Evolutionary conservation across 2,797 vertebrate species (phyloP), one percentile per base, ranked within the genome.

Genomic region (Chromobotia macracanthus): DNA sequence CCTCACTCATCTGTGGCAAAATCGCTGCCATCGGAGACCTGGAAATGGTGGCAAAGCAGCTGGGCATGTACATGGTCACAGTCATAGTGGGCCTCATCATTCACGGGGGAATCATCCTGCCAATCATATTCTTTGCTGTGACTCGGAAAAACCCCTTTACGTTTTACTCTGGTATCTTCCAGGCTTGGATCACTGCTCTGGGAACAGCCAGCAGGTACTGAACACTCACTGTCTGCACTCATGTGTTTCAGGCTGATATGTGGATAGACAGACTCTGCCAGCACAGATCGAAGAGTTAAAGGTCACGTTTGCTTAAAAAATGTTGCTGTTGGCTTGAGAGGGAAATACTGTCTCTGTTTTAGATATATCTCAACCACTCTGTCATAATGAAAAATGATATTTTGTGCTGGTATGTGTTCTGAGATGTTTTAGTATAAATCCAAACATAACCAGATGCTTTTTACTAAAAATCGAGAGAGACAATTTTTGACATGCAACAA

Each of bases 131-230:
- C 87, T 95, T 96, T 9, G 77, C 60, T 0, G 89, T 92, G 84
- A 95, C 95, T 66, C 89, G 93, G 70, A 95, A 94, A 86, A 96
- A 91, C 86, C 95, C 95, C 0, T 87, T 94, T 61, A 18, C 82
- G 1, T 96, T 95, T 87, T 95, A 93, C 87, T 87, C 88, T 0
- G 95, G 95, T 1, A 95, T 96, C 85, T 96, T 96, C 86, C 95
- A 96, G 88, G 95, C 95, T 2, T 96, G 95, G 95, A 94, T 96
- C 88, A 96, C 95, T 0, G 95, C 95, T 11, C 82, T 96, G 83
- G 95, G 95, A 71, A 95, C 95, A 0, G 95, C 95, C 35, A 95
- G 94, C 90, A 96, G 95, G 95, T 96, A 90, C 23, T 12, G 28
- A 15, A 10, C 63, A 28, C 28, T 8, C 16, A 18, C 65, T 16